Conservation (phyloP, 2,113 vertebrate species). For the Antidorcas marsupialis region DNA sequence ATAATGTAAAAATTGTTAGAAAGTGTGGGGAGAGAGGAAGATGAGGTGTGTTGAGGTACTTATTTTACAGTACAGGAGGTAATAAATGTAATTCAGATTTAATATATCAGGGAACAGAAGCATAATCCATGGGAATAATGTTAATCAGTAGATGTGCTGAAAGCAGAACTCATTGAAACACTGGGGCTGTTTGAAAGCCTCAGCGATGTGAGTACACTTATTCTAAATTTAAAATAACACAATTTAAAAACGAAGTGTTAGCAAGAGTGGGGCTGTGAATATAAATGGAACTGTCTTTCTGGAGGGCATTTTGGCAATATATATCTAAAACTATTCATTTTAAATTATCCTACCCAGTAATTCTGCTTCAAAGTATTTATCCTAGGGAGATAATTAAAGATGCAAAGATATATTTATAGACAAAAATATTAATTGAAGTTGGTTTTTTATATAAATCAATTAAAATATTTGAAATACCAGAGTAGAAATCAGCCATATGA, state of each 20-base stretch:
- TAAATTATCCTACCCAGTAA: background rate
- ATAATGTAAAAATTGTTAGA: background rate
- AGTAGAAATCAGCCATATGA: background rate
- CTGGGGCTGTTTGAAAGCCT: background rate
- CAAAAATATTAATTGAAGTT: slow-evolving; percentile 26
- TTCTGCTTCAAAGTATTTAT: slow-evolving; percentile 31
- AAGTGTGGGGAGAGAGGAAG: background rate
- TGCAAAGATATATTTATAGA: slow-evolving; percentile 9
- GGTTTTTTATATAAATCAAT: background rate
- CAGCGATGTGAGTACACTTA: background rate
- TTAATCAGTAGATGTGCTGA: background rate
- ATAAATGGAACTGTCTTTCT: slow-evolving; percentile 1
- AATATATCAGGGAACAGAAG: background rate
- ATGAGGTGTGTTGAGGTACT: background rate
- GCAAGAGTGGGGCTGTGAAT: background rate
- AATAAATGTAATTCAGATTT: background rate
- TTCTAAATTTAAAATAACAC: background rate
- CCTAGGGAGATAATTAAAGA: slow-evolving; percentile 9
- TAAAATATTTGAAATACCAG: background rate
- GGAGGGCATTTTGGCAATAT: background rate
- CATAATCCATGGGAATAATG: background rate
- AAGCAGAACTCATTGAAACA: slow-evolving; percentile 11
- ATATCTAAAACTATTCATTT: background rate
- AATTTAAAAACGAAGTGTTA: background rate
- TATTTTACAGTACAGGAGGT: background rate